Evolutionary conservation across 2,113 vertebrate genomes (phyloP).

Genomic region (Neolamprologus longior): DNA sequence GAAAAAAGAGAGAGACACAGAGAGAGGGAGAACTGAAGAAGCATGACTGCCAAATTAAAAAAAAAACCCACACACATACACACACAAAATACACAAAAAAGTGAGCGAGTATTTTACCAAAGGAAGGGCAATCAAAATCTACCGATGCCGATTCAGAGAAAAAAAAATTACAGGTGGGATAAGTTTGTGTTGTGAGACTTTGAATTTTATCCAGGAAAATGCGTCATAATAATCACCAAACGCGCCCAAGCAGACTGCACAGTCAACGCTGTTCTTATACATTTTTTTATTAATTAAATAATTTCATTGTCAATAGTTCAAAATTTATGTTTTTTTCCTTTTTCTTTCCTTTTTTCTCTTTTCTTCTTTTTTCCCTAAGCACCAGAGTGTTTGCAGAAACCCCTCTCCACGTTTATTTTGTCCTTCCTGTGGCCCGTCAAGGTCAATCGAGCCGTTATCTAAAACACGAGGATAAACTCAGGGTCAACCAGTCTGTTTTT

Average conservation of each 20-base stretch:
- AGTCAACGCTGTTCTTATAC: neutral
- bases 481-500: constrained; percentile 27
- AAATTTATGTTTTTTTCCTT: neutral
- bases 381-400: neutral
- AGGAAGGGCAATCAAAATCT: neutral
- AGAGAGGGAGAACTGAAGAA: neutral
- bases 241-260: neutral
- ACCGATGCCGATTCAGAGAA: neutral
- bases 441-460: constrained; percentile 52
- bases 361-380: neutral
- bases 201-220: neutral
- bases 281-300: neutral
- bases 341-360: neutral
- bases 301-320: neutral
- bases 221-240: neutral
- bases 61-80: rapidly evolving
- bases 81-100: neutral
- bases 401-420: constrained; percentile 17
- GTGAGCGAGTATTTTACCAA: neutral
- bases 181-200: neutral
- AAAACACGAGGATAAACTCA: constrained; percentile 42
- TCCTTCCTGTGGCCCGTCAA: constrained; percentile 36
- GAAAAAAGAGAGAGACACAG: neutral
- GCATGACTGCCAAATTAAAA: neutral
- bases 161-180: neutral